Base-by-base conservation (phyloP, 2,888 invertebrate species). In the Campopleginae sp. region DNA sequence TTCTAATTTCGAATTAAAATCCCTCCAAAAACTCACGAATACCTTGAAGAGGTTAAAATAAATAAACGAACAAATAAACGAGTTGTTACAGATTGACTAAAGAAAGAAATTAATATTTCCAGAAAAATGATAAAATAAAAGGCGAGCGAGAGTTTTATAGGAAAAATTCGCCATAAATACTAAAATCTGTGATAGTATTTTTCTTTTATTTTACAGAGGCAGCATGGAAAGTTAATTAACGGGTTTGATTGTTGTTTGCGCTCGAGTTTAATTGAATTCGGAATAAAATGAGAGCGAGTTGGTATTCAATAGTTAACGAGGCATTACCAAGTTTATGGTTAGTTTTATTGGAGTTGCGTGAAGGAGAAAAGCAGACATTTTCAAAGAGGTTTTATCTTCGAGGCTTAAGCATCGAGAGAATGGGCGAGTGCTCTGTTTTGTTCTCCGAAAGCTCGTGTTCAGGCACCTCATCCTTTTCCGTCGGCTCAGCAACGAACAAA, bases 391-490 rank as follows among this genome's bases (percentile, higher is more conserved):
- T 68, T 68, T 38, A 66, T 66, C 42, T 66, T 66, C 8, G 38
- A 42, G 42, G 42, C 66, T 66, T 19, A 66, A 66, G 44, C 42
- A 66, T 19, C 42, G 12, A 19, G 10, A 42, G 38, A 42, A 66
- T 19, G 3, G 33, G 66, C 38, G 8, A 66, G 19, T 19, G 66
- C 19, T 66, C 66, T 66, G 66, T 66, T 66, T 77, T 66, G 76
- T 66, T 66, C 51, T 51, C 38, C 8, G 12, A 42, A 77, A 77
- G 51, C 33, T 66, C 66, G 19, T 33, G 27, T 63, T 27, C 54
- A 17, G 58, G 12, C 68, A n/a, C n/a, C 38, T 48, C 38, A 19
- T n/a, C 8, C 46, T 46, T 51, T 66, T 54, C 66, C 66, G 27
- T 33, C 42, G 48, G 66, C 51, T 54, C 68, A 27, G 12, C 54